Percentiles rank a stretch among this genome's conserved stretches.
Evolutionary conservation across 2,888 invertebrate species (phyloP).

Genomic region (Cylindroiulus punctatus): DNA sequence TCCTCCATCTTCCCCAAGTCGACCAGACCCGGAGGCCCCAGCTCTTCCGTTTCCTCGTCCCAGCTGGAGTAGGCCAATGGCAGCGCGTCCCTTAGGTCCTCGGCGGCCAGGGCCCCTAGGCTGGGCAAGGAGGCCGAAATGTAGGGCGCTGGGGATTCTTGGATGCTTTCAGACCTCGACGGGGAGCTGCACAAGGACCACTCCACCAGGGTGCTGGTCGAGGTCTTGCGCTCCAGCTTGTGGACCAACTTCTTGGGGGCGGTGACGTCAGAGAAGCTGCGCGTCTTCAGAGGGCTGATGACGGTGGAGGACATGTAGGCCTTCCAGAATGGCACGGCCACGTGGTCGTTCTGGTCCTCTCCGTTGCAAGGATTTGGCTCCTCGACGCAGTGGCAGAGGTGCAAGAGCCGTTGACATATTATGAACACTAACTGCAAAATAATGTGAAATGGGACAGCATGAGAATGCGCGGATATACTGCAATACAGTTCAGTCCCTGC

Average conservation of each 20-base stretch:
- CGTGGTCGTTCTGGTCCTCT: background rate
- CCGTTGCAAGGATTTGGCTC: background rate
- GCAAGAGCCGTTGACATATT: slow-evolving; percentile 50
- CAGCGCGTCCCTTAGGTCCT: background rate
- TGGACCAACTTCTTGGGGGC: background rate
- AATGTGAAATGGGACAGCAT: background rate
- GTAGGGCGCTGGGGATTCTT: background rate
- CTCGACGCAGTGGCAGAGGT: slow-evolving; percentile 42
- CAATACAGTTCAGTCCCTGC: too few relatives aligned
- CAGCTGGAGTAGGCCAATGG: slow-evolving; percentile 1
- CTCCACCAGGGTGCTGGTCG: slow-evolving; percentile 27
- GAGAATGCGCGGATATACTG: background rate
- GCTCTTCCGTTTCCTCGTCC: background rate
- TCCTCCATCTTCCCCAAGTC: background rate
- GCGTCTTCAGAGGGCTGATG: background rate
- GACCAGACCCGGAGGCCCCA: background rate
- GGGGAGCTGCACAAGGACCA: slow-evolving; percentile 26
- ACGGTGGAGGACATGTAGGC: slow-evolving; percentile 19
- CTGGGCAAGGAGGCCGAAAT: slow-evolving; percentile 42
- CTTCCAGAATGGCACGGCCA: slow-evolving; percentile 6
- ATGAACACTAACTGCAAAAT: slow-evolving; percentile 37
- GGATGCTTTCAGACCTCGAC: background rate
- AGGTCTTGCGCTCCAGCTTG: slow-evolving; percentile 35
- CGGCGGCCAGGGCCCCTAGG: background rate
- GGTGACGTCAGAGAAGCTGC: slow-evolving; percentile 21